Evolutionary conservation across 2,888 invertebrate genomes (phyloP).

Genomic region (Ichneumoninae sp.): DNA sequence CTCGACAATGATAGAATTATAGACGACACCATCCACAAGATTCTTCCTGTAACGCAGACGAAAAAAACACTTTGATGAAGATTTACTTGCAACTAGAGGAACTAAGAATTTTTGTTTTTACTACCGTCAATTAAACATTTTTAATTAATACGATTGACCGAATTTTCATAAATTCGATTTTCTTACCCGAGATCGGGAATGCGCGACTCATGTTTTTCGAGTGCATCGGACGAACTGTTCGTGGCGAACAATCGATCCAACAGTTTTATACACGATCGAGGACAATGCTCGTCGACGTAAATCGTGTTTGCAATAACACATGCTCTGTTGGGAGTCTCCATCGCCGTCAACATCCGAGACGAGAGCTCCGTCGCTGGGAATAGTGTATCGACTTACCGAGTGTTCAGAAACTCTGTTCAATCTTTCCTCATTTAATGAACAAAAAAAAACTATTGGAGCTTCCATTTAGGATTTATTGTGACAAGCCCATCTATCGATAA

Average conservation of each 20-base stretch:
- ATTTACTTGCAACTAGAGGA: not conserved
- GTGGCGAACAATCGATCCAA: constrained; percentile 24
- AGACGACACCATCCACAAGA: not conserved
- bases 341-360: constrained; percentile 61
- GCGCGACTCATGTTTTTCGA: constrained; percentile 49
- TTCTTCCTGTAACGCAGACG: constrained; percentile 26
- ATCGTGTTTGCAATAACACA: constrained; percentile 62
- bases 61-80: not conserved
- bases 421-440: not conserved
- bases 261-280: constrained; percentile 44
- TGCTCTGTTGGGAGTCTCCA: constrained; percentile 39
- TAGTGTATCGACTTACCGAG: constrained; percentile 53
- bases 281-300: constrained; percentile 52
- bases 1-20: constrained; percentile 16
- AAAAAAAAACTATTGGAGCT: not conserved
- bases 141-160: not conserved
- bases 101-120: not conserved
- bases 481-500: constrained; percentile 17
- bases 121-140: not conserved
- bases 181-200: constrained; percentile 44
- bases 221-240: constrained; percentile 32
- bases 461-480: not conserved
- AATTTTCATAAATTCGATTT: not conserved
- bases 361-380: constrained; percentile 15
- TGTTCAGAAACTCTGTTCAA: not conserved